Base-by-base conservation (phyloP, 2,888 invertebrate species). In the Meghimatium bilineatum region DNA sequence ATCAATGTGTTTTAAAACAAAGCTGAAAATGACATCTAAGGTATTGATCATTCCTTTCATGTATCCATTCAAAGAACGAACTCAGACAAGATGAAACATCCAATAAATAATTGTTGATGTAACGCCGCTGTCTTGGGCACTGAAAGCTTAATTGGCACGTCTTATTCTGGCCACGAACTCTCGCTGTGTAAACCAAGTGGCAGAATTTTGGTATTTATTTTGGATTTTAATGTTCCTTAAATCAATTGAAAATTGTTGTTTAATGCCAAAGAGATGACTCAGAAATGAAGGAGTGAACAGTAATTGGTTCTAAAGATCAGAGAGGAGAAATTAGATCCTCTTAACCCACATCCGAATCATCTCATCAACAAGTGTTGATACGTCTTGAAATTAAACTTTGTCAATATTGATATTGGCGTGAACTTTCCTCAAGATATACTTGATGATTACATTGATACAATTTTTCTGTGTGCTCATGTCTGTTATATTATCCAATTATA, bases 201-300 rank as follows among this genome's bases (percentile, higher is more conserved):
- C 29, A n/a, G 29, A 63, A 23, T 29, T 63, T 63, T 12, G n/a
- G 10, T 63, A 29, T 63, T 63, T 63, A 23, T 63, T 63, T 63
- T 63, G 23, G n/a, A 14, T 29, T 23, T 29, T 23, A 29, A 8
- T 63, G 14, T n/a, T 26, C n/a, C 63, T n/a, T 29, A n/a, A 71
- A 71, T 71, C 71, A 36, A 71, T 71, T 36, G 26, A 23, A 38
- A 8, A 71, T 71, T 71, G 71, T n/a, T 38, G 34, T 71, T 23
- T 71, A 71, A 71, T 38, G 38, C 10, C 3, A 38, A 20, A 26
- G 38, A 38, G 36, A 26, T 23, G 38, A 36, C 26, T 71, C 71
- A 26, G 38, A 8, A 23, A 38, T 71, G 26, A 38, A 38, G 23
- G 36, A 5, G 38, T 71, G 23, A 23, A 71, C 36, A 38, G 71